Evolutionary conservation across 2,888 invertebrate species (phyloP), one percentile per base, ranked within the genome.

Genomic region (Orgyia antiqua): DNA sequence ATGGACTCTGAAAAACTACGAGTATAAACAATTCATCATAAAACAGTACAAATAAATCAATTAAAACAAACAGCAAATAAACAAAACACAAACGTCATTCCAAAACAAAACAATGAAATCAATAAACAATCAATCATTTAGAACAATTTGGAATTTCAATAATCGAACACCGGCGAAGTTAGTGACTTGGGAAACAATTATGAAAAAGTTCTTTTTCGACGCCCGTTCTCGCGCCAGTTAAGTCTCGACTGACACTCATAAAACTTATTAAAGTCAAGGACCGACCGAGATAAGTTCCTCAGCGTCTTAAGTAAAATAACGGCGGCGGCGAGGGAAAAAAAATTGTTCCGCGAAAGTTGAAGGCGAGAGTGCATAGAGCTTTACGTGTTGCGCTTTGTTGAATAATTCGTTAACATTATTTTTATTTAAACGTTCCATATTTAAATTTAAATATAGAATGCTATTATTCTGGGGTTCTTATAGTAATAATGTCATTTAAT

Each of bases 221-320:
- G 71, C 68, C 69, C 73, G 77, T 82, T 79, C 77, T 67, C 80
- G 75, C 75, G 73, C 72, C 82, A 74, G 82, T 82, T 80, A 77
- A 77, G 76, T 78, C 78, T 65, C 77, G 77, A 71, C 80, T 79
- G 82, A 80, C 83, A 79, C 82, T 84, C 83, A 80, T 83, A 82
- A 84, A 84, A 86, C 83, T 86, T 84, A 84, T 84, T 84, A 83
- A 84, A 84, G 84, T 84, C 84, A 84, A 84, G 83, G 80, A 84
- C 84, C 79, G 79, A 68, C 77, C 79, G 78, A 83, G 84, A 82
- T 83, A 84, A 83, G 79, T 83, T 86, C 71, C 70, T 69, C 78
- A 62, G 68, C 69, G 77, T 77, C 83, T 83, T 84, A 80, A 83
- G 84, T 86, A 83, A 86, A 84, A 86, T 83, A 83, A 82, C 78